These are phyloP conservation scores for Bradypus variegatus DNA, from an alignment of 2,797 vertebrate species.

Conservation along the genomic window DNA sequence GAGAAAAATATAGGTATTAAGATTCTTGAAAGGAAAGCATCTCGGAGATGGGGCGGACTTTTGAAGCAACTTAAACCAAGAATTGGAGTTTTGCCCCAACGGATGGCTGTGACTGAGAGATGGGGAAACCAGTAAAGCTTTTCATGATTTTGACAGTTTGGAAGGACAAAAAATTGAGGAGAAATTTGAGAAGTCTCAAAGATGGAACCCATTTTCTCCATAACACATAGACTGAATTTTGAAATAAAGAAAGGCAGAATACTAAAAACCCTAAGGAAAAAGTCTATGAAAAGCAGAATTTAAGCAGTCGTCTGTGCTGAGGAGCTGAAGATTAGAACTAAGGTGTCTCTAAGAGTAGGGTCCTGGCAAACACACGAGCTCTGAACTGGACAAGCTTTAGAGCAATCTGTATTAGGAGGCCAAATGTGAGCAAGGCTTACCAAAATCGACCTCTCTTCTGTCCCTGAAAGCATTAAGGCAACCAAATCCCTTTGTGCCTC, in stretches of 20 bases:
- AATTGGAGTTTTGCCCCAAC: not conserved
- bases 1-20: not conserved
- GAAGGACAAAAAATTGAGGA: not conserved
- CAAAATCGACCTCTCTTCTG: not conserved
- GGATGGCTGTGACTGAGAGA: not conserved
- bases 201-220: too few species aligned
- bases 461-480: not conserved
- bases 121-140: not conserved
- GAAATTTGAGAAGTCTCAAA: not conserved
- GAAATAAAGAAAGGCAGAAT: not conserved
- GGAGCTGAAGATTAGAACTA: too few species aligned
- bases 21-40: not conserved
- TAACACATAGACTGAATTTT: not conserved
- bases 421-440: not conserved
- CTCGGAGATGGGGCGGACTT: not conserved
- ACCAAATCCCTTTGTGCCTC: not conserved
- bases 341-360: rapidly evolving
- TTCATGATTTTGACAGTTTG: not conserved
- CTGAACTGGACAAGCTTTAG: not conserved
- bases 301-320: not conserved
- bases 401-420: too few species aligned
- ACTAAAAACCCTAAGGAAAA: not conserved
- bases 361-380: not conserved
- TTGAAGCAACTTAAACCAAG: not conserved
- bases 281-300: not conserved